Evolutionary conservation across 2,113 vertebrate genomes (phyloP).

Genomic region (Melierax canorus): DNA sequence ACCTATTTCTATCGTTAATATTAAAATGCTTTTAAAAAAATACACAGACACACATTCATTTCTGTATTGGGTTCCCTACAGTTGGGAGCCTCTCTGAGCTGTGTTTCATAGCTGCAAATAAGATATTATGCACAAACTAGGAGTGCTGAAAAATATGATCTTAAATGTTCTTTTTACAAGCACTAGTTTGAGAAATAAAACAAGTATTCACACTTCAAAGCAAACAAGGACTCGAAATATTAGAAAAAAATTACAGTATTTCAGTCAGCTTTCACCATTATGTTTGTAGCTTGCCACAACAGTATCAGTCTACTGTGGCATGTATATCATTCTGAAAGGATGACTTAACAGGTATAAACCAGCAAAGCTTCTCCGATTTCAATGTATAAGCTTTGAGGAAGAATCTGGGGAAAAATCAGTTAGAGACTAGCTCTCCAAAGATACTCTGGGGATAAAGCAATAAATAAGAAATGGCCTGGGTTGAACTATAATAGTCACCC

Average conservation of each 20-base stretch:
- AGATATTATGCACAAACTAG: not conserved
- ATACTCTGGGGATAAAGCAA: not conserved
- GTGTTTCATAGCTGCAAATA: not conserved
- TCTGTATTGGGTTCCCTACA: not conserved
- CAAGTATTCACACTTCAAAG: not conserved
- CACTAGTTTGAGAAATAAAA: not conserved
- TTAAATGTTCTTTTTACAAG: not conserved
- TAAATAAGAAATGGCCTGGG: not conserved
- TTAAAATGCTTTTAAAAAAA: not conserved
- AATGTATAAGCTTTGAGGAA: not conserved
- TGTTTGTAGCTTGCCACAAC: not conserved
- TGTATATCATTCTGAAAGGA: not conserved
- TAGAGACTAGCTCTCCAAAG: not conserved
- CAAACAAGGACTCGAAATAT: not conserved
- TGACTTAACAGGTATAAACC: not conserved
- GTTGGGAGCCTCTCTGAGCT: not conserved
- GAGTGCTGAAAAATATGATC: not conserved
- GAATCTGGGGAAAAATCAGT: not conserved
- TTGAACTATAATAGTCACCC: not conserved
- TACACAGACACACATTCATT: not conserved
- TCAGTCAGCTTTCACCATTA: not conserved
- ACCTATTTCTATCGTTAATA: not conserved
- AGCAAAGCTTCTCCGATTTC: not conserved
- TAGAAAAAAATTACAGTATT: not conserved
- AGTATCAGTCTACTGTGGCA: not conserved